These are phyloP conservation scores for Steinernema scapterisci DNA, from an alignment of 2,888 invertebrate species.

Conservation along the genomic window DNA sequence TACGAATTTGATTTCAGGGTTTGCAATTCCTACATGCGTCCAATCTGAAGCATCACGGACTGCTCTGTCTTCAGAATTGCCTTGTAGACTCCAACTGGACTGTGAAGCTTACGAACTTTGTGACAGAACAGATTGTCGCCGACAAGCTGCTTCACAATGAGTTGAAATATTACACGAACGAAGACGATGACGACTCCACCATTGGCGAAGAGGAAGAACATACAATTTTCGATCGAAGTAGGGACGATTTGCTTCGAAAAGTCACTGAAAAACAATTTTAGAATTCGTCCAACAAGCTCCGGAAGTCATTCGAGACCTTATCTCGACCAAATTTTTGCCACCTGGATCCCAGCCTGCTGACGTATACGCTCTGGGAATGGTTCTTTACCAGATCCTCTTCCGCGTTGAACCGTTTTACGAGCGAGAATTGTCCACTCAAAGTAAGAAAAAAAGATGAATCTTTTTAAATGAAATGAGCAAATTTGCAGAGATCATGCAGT, in stretches of 20 bases:
- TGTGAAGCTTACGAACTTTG: conserved; percentile 65
- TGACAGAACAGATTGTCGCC: conserved; percentile 60
- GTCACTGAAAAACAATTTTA: conserved; percentile 38
- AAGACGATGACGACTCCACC: conserved; percentile 17
- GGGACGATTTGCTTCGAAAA: neutral
- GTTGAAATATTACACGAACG: conserved; percentile 32
- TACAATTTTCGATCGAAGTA: conserved; percentile 29
- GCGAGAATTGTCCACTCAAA: conserved; percentile 51
- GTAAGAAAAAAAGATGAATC: no score
- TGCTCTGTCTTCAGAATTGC: conserved; percentile 65
- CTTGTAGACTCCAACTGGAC: conserved; percentile 67
- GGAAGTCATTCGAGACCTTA: conserved; percentile 63
- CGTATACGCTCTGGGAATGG: conserved; percentile 62
- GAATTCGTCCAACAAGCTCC: conserved; percentile 66
- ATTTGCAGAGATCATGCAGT: conserved; percentile 61
- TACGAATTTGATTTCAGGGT: conserved; percentile 46
- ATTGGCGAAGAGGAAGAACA: conserved; percentile 31
- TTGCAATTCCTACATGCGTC: conserved; percentile 61
- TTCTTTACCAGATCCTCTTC: conserved; percentile 64
- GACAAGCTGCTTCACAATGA: conserved; percentile 61
- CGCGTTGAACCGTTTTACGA: conserved; percentile 65
- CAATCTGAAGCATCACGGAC: conserved; percentile 57
- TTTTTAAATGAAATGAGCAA: neutral
- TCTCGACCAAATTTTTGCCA: conserved; percentile 56
- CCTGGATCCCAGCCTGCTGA: conserved; percentile 58